Percentiles rank a stretch among this genome's conserved stretches.
These are phyloP conservation scores for Caenorhabditis wallacei DNA, from an alignment of 2,888 invertebrate genomes.

Conservation along the genomic window DNA sequence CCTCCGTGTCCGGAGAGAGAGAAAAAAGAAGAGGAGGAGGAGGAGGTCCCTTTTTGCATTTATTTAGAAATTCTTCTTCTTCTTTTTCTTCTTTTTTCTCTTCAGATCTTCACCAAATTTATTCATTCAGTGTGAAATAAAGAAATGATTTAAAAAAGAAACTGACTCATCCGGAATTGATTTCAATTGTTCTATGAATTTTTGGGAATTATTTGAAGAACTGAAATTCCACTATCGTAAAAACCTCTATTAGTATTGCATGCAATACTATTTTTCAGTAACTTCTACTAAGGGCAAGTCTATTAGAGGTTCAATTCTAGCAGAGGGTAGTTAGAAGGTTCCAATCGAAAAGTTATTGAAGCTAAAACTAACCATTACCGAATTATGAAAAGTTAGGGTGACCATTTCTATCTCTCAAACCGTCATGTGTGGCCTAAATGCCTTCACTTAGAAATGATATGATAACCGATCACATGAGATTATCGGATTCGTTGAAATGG, in stretches of 20 bases:
- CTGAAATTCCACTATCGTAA: too few relatives aligned
- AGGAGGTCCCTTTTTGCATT: slow-evolving; percentile 34
- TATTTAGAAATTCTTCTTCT: slow-evolving; percentile 29
- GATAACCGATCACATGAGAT: slow-evolving; percentile 9
- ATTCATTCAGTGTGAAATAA: slow-evolving; percentile 25
- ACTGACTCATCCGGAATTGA: slow-evolving; percentile 20
- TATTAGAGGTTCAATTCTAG: too few relatives aligned
- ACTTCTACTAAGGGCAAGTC: too few relatives aligned
- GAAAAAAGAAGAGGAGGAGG: slow-evolving; percentile 24
- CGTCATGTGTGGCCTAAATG: slow-evolving; percentile 20
- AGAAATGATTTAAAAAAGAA: neutral
- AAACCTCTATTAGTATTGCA: too few relatives aligned
- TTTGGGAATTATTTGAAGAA: neutral
- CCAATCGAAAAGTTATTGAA: too few relatives aligned
- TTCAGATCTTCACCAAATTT: slow-evolving; percentile 32
- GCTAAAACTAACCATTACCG: too few relatives aligned
- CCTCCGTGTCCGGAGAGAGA: slow-evolving; percentile 44
- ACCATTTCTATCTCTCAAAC: neutral
- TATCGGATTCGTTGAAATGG: neutral
- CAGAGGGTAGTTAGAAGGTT: too few relatives aligned
- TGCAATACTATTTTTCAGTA: too few relatives aligned
- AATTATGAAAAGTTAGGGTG: neutral
- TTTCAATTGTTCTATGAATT: neutral
- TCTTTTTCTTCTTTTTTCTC: slow-evolving; percentile 1
- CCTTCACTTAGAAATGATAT: slow-evolving; percentile 5